phyloP scores from a whole-genome alignment of 1,140 invertebrate species.

The Drosophila sucinea region DNA sequence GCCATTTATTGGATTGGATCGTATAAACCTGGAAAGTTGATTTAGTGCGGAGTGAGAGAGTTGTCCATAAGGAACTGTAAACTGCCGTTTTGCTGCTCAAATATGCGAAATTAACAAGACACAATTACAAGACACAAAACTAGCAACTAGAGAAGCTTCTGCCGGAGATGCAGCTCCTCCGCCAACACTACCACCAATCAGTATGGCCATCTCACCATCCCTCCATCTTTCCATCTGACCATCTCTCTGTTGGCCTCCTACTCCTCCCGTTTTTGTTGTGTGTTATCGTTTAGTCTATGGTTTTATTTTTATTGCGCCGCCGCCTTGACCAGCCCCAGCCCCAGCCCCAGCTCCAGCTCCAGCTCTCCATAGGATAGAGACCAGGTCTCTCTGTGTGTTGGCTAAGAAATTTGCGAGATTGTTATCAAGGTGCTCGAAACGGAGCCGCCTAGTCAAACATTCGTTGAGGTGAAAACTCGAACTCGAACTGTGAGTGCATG shows the following conservation, averaged over 20 bases:
- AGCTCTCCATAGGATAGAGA: conserved; percentile 2
- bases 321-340: conserved; percentile 38
- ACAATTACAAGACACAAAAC: conserved; percentile 75
- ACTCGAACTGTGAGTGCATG: conserved; percentile 67
- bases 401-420: conserved; percentile 74
- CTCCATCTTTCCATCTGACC: background rate
- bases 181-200: conserved; percentile 4
- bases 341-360: conserved; percentile 30
- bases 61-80: conserved; percentile 63
- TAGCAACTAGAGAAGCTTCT: conserved; percentile 33
- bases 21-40: background rate
- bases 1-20: background rate
- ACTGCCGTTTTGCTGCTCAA: conserved; percentile 74
- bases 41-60: conserved; percentile 27
- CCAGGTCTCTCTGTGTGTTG: conserved; percentile 24
- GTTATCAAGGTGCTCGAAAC: conserved; percentile 65
- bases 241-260: background rate
- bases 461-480: conserved; percentile 73
- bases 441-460: conserved; percentile 63
- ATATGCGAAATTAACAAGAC: conserved; percentile 80
- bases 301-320: conserved; percentile 76
- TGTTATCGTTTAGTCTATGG: conserved; percentile 78
- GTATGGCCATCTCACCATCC: background rate
- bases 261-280: conserved; percentile 11
- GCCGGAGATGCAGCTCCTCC: background rate